Conservation (phyloP, 2,888 invertebrate genomes). For the Leucoptera coffeella region DNA sequence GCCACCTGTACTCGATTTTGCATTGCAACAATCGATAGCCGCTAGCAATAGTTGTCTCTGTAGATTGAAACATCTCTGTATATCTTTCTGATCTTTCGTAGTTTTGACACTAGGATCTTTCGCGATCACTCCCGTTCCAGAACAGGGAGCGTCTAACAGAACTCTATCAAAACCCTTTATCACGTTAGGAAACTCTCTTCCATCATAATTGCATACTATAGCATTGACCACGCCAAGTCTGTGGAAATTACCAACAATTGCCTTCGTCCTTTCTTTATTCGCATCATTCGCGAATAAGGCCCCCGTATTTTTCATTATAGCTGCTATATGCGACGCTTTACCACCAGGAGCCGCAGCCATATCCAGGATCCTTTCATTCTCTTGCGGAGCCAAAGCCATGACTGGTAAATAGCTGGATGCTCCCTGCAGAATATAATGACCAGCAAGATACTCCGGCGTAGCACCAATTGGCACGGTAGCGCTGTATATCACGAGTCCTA, state of each 20-base stretch:
- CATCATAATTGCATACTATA: slow-evolving; percentile 85
- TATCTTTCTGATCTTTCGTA: slow-evolving; percentile 81
- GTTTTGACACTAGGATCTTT: slow-evolving; percentile 97
- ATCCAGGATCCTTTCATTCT: slow-evolving; percentile 89
- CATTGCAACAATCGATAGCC: slow-evolving; percentile 95
- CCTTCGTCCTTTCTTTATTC: slow-evolving; percentile 82
- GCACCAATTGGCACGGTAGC: slow-evolving; percentile 96
- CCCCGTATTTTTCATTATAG: slow-evolving; percentile 98
- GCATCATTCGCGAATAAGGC: slow-evolving; percentile 93
- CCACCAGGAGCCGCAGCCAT: slow-evolving; percentile 99
- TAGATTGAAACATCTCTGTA: slow-evolving; percentile 85
- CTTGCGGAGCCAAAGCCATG: slow-evolving; percentile 95
- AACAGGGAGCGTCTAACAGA: slow-evolving; percentile 95
- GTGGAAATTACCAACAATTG: slow-evolving; percentile 94
- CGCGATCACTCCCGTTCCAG: slow-evolving; percentile 95
- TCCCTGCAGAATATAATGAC: slow-evolving; percentile 95
- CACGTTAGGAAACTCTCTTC: slow-evolving; percentile 74
- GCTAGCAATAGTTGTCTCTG: slow-evolving; percentile 88
- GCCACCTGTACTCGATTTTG: slow-evolving; percentile 87
- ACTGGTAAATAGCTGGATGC: slow-evolving; percentile 96
- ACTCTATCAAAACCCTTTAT: slow-evolving; percentile 94
- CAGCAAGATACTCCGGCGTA: slow-evolving; percentile 97
- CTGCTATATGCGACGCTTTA: slow-evolving; percentile 95
- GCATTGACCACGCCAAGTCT: slow-evolving; percentile 93
- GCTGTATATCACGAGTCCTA: slow-evolving; percentile 93